phyloP scores from a whole-genome alignment of 92 coral and sea anemone species.

The Palythoa grandis region DNA sequence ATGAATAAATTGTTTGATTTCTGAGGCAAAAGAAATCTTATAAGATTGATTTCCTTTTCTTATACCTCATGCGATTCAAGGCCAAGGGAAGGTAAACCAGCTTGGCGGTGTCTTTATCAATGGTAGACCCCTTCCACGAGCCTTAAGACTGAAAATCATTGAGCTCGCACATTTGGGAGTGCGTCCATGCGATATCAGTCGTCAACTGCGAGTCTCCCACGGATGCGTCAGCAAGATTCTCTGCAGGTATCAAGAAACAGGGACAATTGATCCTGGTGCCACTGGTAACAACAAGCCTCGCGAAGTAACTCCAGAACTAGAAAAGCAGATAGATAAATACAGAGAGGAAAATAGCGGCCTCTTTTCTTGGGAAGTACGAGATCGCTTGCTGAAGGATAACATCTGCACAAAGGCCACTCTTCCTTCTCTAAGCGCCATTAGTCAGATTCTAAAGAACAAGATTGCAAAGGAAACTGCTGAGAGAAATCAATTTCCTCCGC shows the following conservation, averaged over 20 bases:
- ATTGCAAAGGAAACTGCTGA: conserved; percentile 74
- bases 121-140: conserved; percentile 93
- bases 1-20: not conserved
- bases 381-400: conserved; percentile 80
- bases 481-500: conserved; percentile 65
- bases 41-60: not conserved
- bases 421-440: conserved; percentile 91
- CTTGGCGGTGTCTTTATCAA: conserved; percentile 97
- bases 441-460: conserved; percentile 85
- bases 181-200: conserved; percentile 98
- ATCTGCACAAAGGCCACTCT: conserved; percentile 85
- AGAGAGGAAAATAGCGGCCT: conserved; percentile 82
- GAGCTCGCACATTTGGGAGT: conserved; percentile 96
- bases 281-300: conserved; percentile 78
- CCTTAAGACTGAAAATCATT: conserved; percentile 84
- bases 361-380: conserved; percentile 97
- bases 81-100: conserved; percentile 97
- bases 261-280: conserved; percentile 96
- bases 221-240: conserved; percentile 98
- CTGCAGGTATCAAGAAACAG: conserved; percentile 96
- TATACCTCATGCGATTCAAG: conserved; percentile 33
- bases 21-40: not conserved
- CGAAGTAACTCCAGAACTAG: conserved; percentile 89
- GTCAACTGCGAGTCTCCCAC: conserved; percentile 97
- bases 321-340: conserved; percentile 87